Base-by-base conservation (phyloP, 2,888 invertebrate genomes). In the Xestia ashworthii region DNA sequence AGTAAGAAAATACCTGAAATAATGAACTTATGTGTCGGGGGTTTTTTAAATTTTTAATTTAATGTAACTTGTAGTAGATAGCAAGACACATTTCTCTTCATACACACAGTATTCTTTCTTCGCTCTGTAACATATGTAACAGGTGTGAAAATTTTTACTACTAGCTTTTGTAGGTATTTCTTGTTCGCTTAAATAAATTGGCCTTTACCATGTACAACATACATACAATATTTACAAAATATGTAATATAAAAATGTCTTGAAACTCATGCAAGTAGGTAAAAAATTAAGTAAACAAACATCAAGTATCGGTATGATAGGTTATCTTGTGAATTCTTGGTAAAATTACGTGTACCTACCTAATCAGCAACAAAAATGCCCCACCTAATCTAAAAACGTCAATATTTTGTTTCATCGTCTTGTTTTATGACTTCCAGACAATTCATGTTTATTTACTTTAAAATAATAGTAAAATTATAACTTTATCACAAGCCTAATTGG, bases 201-300 rank as follows among this genome's bases (percentile, higher is more conserved):
- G 5, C 16, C 46, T 78, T 38, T 62, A 14, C 16, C 22, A 67
- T 53, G 16, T 78, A 50, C 22, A 55, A 32, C 4, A 19, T 41
- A 6, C 12, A 3, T 50, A 38, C 38, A 71, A 78, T 64, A 41
- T 62, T 38, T 64, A 64, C 19, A 53, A 46, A 55, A 44, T 25
- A 11, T 3, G 5, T 58, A 48, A 14, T 4, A 22, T 32, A 55
- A 58, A 25, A 60, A n/a, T n/a, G 1, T 55, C 44, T 69, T 25
- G 12, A 14, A 65, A 69, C 22, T 65, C 11, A 41, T 58, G 38
- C 38, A 41, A 68, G 38, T 44, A 46, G 38, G 62, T 74, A 80
- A 71, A 65, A 65, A 80, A 50, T 0, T 32, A 72, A 41, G 71
- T 85, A 80, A 85, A 86, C 67, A 80, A 79, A 83, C 77, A 77